Conservation (phyloP, 2,113 vertebrate genomes). For the Sylvilagus bachmani region DNA sequence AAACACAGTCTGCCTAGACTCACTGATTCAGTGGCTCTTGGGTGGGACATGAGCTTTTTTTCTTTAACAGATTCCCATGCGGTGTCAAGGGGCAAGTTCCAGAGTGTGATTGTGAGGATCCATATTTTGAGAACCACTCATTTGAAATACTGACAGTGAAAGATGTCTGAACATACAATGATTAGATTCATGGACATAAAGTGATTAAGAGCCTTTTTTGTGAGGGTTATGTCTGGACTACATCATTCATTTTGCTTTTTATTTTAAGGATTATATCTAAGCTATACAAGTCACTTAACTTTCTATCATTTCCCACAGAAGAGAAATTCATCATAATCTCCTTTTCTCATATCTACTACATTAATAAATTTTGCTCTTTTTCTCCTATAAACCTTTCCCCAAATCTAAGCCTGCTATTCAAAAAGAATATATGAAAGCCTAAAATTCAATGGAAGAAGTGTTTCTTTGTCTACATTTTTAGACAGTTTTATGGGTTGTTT, state of each 20-base stretch:
- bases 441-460: background rate
- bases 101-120: background rate
- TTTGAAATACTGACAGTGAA: background rate
- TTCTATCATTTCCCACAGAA: background rate
- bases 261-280: too few relatives aligned
- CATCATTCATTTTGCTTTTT: background rate
- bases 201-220: background rate
- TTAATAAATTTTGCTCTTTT: background rate
- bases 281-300: too few relatives aligned
- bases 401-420: background rate
- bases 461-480: background rate
- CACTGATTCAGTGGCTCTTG: background rate
- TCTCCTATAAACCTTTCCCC: background rate
- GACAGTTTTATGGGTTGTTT: background rate
- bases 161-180: background rate
- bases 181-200: background rate
- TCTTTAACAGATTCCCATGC: background rate
- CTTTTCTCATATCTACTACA: background rate
- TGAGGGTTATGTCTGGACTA: background rate
- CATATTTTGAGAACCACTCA: background rate
- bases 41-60: background rate
- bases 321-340: background rate
- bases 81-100: background rate
- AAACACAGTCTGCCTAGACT: background rate
- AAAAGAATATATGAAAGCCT: background rate